Evolutionary conservation across 2,113 vertebrate species (phyloP).

Genomic region (Vicugna pacos): DNA sequence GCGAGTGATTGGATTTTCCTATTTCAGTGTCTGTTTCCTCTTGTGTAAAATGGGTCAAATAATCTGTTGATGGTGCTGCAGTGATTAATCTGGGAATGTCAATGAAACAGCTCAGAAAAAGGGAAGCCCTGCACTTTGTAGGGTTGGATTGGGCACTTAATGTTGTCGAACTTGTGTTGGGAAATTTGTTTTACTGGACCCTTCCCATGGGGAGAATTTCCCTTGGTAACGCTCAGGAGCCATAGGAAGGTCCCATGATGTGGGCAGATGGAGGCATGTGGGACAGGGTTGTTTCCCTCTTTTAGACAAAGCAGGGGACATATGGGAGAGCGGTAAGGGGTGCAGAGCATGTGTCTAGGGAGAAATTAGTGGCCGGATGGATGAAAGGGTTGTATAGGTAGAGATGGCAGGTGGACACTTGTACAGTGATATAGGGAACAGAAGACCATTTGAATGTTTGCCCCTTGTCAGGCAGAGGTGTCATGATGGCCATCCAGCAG

Average conservation of each 20-base stretch:
- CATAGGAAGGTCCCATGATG: neutral
- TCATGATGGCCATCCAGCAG: neutral
- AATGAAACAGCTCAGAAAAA: neutral
- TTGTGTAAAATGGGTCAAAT: neutral
- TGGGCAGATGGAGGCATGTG: too few species aligned
- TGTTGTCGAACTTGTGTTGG: too few species aligned
- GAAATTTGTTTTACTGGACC: neutral
- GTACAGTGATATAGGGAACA: neutral
- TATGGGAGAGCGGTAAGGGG: neutral
- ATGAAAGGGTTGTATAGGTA: too few species aligned
- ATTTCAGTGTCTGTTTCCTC: rapidly evolving
- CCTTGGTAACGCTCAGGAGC: neutral
- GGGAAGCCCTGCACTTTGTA: neutral
- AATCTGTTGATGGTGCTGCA: neutral
- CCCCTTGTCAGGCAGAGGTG: too few species aligned
- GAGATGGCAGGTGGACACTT: neutral
- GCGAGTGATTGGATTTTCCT: rapidly evolving
- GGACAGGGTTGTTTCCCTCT: neutral
- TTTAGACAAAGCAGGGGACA: neutral
- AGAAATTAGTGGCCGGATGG: too few species aligned
- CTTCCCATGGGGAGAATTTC: neutral
- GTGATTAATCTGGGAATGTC: neutral
- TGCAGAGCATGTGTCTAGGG: neutral
- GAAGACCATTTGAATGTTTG: neutral
- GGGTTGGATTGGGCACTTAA: too few species aligned